A percentile compares a stretch with the other conserved stretches of the same genome.
phyloP scores from a whole-genome alignment of 2,113 vertebrate genomes.

The Empidonax traillii region DNA sequence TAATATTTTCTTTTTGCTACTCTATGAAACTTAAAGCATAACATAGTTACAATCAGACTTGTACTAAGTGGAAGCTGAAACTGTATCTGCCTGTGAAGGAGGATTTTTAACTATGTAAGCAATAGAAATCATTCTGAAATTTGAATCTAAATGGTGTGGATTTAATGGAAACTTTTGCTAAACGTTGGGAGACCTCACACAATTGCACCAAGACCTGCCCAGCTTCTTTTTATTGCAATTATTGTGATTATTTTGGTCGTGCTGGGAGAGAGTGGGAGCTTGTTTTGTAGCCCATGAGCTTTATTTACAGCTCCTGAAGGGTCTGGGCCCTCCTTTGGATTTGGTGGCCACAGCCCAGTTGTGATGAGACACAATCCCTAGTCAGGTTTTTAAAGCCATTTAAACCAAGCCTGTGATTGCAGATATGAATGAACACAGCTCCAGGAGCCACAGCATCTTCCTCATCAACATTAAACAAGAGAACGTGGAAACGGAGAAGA shows the following conservation, averaged over 20 bases:
- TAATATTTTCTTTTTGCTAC: not conserved
- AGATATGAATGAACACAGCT: conserved; percentile 99
- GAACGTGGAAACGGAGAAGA: conserved; percentile 94
- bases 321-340: not conserved
- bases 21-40: not conserved
- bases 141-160: not conserved
- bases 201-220: not conserved
- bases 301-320: not conserved
- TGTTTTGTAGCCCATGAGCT: not conserved
- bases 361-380: not conserved
- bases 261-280: not conserved
- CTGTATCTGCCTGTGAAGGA: not conserved
- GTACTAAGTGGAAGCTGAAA: not conserved
- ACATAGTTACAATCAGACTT: not conserved
- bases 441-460: conserved; percentile 97
- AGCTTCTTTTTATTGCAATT: not conserved
- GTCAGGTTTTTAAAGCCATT: not conserved
- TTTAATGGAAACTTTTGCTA: not conserved
- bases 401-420: not conserved
- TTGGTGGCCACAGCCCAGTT: not conserved
- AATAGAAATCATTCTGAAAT: not conserved
- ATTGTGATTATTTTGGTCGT: not conserved
- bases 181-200: not conserved
- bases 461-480: conserved; percentile 97
- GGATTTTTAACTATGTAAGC: not conserved